Conservation (phyloP, 2,888 invertebrate species). For the Rhogogaster chlorosoma region DNA sequence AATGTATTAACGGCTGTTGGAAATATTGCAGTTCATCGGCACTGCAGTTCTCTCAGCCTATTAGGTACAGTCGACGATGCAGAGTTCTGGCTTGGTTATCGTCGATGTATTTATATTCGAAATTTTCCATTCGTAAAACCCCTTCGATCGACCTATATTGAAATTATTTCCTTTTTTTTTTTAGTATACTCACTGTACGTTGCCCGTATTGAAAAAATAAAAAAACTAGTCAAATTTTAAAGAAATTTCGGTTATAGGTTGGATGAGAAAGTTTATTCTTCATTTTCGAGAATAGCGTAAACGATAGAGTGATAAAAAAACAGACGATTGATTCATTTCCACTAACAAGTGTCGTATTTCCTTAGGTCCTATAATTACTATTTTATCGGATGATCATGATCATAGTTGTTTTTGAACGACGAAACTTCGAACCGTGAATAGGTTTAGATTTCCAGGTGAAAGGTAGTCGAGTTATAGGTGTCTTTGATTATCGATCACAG, state of each 20-base stretch:
- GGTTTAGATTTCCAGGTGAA: too few relatives aligned
- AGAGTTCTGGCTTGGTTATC: background rate
- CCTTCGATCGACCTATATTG: background rate
- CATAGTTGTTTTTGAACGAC: too few relatives aligned
- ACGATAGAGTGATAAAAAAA: too few relatives aligned
- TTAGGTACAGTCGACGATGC: background rate
- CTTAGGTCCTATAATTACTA: too few relatives aligned
- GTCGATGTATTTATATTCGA: background rate
- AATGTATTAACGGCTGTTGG: background rate
- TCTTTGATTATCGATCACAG: background rate
- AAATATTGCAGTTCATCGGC: slow-evolving; percentile 17
- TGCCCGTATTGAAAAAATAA: too few relatives aligned
- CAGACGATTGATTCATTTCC: too few relatives aligned
- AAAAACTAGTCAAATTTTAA: background rate
- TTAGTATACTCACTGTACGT: background rate
- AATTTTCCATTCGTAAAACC: background rate
- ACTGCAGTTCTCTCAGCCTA: background rate
- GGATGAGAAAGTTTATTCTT: background rate
- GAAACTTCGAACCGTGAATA: too few relatives aligned
- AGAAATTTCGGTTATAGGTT: background rate
- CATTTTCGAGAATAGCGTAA: too few relatives aligned
- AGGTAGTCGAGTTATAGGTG: background rate
- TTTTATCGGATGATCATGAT: too few relatives aligned
- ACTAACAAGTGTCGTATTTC: too few relatives aligned
- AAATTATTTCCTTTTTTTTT: background rate